Percentiles rank a stretch among this genome's conserved stretches.
phyloP scores from a whole-genome alignment of 2,888 invertebrate genomes.

The Lasioglossum marginatum region DNA sequence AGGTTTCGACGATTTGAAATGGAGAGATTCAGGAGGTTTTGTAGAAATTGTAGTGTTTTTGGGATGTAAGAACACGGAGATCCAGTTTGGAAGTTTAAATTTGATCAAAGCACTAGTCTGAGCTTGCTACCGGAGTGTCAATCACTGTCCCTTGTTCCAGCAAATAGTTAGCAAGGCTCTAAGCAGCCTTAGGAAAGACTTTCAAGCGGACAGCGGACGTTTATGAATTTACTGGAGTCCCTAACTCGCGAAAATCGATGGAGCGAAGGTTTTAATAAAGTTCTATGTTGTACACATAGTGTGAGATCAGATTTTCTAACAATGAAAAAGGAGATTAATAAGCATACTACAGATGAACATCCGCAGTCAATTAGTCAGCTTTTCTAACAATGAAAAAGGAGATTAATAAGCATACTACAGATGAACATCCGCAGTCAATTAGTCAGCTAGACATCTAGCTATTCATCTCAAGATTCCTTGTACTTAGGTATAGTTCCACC shows the following conservation, averaged over 20 bases:
- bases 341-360: background rate
- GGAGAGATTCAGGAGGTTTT: background rate
- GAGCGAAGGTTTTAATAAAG: background rate
- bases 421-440: background rate
- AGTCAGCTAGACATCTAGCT: background rate
- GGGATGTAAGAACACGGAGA: background rate
- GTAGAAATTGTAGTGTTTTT: background rate
- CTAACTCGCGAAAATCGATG: background rate
- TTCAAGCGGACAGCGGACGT: background rate
- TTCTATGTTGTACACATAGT: too few species aligned
- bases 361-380: background rate
- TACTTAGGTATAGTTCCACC: conserved; percentile 1
- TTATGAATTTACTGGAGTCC: background rate
- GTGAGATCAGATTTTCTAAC: too few species aligned
- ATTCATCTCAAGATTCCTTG: background rate
- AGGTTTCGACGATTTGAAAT: too few species aligned
- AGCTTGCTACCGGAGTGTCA: background rate
- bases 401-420: too few species aligned
- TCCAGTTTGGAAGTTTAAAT: background rate
- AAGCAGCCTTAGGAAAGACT: background rate
- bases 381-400: too few species aligned
- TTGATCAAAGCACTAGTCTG: background rate
- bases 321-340: too few species aligned
- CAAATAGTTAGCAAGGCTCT: background rate
- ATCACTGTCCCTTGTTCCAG: background rate